Evolutionary conservation across 2,888 invertebrate species (phyloP).

Genomic region (Lasioglossum figueresi): DNA sequence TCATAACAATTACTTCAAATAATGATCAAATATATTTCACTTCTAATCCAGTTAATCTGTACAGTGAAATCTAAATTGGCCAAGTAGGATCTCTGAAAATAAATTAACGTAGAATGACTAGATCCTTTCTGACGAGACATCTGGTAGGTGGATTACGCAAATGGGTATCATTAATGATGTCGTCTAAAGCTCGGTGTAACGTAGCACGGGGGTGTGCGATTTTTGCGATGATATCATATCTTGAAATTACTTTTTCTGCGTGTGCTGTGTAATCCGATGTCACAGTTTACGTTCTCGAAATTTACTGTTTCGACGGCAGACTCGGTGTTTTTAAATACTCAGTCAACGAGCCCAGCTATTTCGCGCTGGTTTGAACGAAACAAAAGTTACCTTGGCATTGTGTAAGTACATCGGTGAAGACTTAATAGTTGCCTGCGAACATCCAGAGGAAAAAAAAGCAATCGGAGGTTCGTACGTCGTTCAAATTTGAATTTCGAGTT

Average conservation of each 20-base stretch:
- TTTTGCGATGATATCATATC: constrained; percentile 61
- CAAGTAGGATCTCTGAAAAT: neutral
- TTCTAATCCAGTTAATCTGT: neutral
- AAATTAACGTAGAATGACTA: constrained; percentile 13
- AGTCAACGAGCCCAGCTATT: neutral
- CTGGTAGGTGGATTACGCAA: constrained; percentile 44
- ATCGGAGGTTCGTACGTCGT: neutral
- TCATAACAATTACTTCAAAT: neutral
- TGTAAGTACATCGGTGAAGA: neutral
- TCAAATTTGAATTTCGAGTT: neutral
- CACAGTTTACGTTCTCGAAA: constrained; percentile 15
- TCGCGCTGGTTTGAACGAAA: neutral
- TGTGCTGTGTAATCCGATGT: neutral
- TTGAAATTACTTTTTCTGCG: constrained; percentile 40
- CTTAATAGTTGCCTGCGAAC: neutral
- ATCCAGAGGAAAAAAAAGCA: neutral
- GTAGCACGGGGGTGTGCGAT: constrained; percentile 32
- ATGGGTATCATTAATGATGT: constrained; percentile 50
- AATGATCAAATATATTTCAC: neutral
- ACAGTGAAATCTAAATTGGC: neutral
- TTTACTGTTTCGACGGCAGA: neutral
- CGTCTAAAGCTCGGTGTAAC: constrained; percentile 31
- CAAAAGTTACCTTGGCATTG: neutral
- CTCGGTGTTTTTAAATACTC: neutral
- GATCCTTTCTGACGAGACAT: constrained; percentile 24